Evolutionary conservation across 2,113 vertebrate genomes (phyloP), one percentile per base, ranked within the genome.

Genomic region (Malurus alboscapulatus): DNA sequence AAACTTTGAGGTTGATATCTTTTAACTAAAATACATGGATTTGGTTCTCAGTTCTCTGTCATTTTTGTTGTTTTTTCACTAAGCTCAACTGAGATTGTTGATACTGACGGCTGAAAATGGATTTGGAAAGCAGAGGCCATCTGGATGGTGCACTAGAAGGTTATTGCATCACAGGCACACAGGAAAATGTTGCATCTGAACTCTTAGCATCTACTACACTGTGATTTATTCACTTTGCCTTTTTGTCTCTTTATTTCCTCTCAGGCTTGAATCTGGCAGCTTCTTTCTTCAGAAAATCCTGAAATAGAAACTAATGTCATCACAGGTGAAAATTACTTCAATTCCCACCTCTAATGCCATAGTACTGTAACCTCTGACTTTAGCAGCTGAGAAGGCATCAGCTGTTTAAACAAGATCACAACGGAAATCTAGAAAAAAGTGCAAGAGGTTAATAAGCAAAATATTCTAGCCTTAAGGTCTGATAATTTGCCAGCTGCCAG

Each of bases 211-310:
- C 45, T 73, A 55, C 12, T 26, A 14, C 29, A 65, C 34, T 69
- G 27, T 82, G 44, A 84, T 76, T 69, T 68, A 72, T 13, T 3
- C 22, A 18, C 26, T 79, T 91, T 25, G 45, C 16, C 22, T 57
- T 82, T 92, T 71, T 88, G 21, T 54, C 24, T 82, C 9, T 65
- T 55, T 63, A 1, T 84, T 91, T 81, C 50, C 78, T 29, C 45
- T 81, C 57, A 54, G 57, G 69, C 36, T 81, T 78, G 36, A 88
- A 45, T 80, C 22, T 79, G 54, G 30, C 44, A 93, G 30, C n/a
- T 87, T 30, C 48, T 91, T 84, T 84, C 78, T 82, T n/a, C 42
- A 82, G 65, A 95, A 94, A 59, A 55, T 12, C 11, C 63, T 75
- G 72, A 93, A 94, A 73, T 44, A 91, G 59, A 92, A 90, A 61